phyloP scores from a whole-genome alignment of 2,113 vertebrate genomes.

The Perca fluviatilis region DNA sequence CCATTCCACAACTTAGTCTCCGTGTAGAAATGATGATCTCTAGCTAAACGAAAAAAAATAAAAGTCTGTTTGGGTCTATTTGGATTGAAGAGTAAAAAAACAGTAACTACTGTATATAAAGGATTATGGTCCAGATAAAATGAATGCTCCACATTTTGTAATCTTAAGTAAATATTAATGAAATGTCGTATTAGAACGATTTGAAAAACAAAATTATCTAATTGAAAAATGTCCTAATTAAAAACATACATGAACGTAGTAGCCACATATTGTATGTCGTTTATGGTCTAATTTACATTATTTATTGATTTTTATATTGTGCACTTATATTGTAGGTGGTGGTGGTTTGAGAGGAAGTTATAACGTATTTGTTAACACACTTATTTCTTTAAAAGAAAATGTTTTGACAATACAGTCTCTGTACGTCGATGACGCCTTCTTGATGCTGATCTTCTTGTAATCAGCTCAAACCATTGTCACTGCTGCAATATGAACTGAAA shows the following conservation, averaged over 20 bases:
- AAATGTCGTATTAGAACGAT: neutral
- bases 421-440: too few species aligned
- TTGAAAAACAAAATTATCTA: neutral
- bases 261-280: too few species aligned
- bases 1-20: constrained; percentile 2
- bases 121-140: too few species aligned
- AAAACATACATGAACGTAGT: neutral
- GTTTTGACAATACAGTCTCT: neutral
- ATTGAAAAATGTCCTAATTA: neutral
- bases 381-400: neutral
- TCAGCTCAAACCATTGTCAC: neutral
- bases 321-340: too few species aligned
- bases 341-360: too few species aligned
- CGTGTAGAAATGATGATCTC: constrained; percentile 23
- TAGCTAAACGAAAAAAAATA: neutral
- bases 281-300: too few species aligned
- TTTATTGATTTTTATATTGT: too few species aligned
- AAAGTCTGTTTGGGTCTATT: neutral
- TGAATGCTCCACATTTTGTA: neutral
- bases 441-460: neutral
- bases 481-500: neutral
- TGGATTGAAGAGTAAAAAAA: neutral
- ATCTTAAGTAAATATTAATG: too few species aligned
- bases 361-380: too few species aligned
- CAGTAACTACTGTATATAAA: neutral